Percentiles rank a stretch among this genome's conserved stretches.
Conservation (phyloP, 2,113 vertebrate species). For the Gymnorhina tibicen region DNA sequence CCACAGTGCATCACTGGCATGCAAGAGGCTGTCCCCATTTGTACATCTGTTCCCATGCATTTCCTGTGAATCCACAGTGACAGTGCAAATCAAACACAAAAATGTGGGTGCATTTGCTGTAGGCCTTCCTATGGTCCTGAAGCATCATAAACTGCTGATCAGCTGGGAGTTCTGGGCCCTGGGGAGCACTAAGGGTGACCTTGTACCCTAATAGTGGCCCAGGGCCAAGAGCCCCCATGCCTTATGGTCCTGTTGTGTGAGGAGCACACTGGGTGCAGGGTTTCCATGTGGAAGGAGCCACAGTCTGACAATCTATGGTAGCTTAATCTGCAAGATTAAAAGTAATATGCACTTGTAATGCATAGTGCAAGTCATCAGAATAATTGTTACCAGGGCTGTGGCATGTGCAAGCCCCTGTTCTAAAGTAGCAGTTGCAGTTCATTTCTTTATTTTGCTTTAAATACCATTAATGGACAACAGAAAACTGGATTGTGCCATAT, state of each 20-base stretch:
- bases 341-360: neutral
- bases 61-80: neutral
- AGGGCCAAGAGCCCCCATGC: neutral
- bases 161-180: neutral
- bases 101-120: neutral
- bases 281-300: neutral
- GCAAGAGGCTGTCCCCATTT: neutral
- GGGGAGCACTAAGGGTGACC: neutral
- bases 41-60: neutral
- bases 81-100: neutral
- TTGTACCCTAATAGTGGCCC: neutral
- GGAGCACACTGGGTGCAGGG: neutral
- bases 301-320: neutral
- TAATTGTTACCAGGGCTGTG: neutral
- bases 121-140: neutral
- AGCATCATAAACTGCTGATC: neutral
- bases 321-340: neutral
- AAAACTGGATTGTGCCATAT: neutral
- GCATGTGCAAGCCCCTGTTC: neutral
- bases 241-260: neutral
- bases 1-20: neutral
- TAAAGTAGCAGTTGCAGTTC: neutral
- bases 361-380: neutral
- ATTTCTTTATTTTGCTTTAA: neutral
- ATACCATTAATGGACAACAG: neutral